Evolutionary conservation across 92 coral and sea anemone genomes (phyloP).

Genomic region (Umimayanthus kanabou): DNA sequence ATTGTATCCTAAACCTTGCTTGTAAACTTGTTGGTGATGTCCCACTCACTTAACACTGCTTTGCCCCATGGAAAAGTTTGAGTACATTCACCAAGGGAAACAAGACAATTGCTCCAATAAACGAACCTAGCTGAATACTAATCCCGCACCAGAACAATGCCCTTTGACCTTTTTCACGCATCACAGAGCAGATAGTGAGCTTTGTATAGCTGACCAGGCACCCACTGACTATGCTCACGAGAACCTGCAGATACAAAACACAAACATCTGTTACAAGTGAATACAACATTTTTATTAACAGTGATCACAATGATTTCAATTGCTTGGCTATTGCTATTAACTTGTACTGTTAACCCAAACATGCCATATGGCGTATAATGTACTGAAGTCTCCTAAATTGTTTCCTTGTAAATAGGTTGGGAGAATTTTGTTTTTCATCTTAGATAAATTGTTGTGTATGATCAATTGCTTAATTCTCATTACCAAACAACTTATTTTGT

Average conservation of each 20-base stretch:
- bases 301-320: no score
- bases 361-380: no score
- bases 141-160: constrained; percentile 97
- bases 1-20: background rate
- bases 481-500: no score
- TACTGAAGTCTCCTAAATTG: no score
- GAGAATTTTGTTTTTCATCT: no score
- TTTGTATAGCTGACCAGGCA: constrained; percentile 78
- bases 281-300: no score
- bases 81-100: constrained; percentile 88
- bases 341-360: no score
- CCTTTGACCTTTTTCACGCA: constrained; percentile 78
- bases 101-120: constrained; percentile 81
- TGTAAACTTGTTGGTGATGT: background rate
- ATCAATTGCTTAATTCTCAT: no score
- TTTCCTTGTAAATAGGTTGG: no score
- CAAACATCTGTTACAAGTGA: no score
- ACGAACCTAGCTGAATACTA: constrained; percentile 85
- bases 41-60: constrained; percentile 42
- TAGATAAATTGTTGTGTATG: no score
- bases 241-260: constrained; percentile 60
- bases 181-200: constrained; percentile 78
- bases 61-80: constrained; percentile 73
- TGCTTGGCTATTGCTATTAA: no score
- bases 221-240: constrained; percentile 70